Conservation (phyloP, 1,140 invertebrate species). For the Dolichoris vasculosae region DNA sequence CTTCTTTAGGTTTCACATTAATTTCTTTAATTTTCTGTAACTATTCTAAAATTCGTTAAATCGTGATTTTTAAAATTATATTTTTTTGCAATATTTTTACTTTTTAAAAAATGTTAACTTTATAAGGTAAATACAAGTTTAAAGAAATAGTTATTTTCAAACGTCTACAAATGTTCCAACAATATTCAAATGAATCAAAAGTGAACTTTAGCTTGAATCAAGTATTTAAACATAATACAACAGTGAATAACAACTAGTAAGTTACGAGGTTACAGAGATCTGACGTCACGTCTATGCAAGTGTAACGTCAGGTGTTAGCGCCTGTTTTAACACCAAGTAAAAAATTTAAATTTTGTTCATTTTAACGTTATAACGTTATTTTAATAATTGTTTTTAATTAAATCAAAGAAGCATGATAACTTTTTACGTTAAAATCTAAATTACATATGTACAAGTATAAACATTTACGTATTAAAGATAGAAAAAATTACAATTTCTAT, state of each 20-base stretch:
- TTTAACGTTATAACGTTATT: background rate
- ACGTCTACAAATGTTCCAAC: background rate
- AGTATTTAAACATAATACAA: background rate
- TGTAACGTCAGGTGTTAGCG: background rate
- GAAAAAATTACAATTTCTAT: too few species aligned
- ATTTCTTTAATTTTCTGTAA: too few species aligned
- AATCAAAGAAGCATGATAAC: too few species aligned
- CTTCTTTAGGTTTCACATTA: background rate
- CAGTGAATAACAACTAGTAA: background rate
- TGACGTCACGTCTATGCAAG: background rate
- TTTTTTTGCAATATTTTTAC: too few species aligned
- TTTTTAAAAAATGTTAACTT: too few species aligned
- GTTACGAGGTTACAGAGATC: background rate
- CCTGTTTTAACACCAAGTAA: background rate
- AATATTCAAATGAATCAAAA: background rate
- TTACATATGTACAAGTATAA: background rate
- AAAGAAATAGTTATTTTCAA: background rate
- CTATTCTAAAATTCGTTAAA: too few species aligned
- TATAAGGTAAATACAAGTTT: too few species aligned
- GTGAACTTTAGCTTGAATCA: background rate
- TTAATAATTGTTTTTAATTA: background rate
- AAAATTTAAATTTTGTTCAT: background rate
- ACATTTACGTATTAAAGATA: background rate
- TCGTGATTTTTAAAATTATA: too few species aligned
- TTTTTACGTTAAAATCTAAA: too few species aligned